phyloP scores from a whole-genome alignment of 2,888 invertebrate species.

The Pycnomerus fuliginosus region DNA sequence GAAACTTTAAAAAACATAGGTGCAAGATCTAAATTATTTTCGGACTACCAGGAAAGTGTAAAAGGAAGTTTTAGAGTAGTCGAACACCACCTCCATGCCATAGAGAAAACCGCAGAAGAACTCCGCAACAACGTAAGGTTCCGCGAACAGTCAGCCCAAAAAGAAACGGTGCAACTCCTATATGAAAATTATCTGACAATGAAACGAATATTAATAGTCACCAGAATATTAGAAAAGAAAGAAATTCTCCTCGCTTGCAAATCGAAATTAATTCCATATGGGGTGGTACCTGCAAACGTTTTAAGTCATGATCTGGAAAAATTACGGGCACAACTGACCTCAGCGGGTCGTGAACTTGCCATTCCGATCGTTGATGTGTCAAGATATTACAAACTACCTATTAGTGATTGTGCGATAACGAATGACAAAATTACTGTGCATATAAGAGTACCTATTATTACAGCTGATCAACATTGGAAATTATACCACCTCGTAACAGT shows the following conservation, averaged over 20 bases:
- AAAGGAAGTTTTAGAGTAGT: not conserved
- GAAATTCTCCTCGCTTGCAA: not conserved
- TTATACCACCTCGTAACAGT: conserved; percentile 1
- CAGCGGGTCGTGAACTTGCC: not conserved
- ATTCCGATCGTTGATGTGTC: not conserved
- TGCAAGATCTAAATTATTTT: not conserved
- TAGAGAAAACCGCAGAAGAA: not conserved
- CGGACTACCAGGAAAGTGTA: not conserved
- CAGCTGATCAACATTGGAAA: not conserved
- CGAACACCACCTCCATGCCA: not conserved
- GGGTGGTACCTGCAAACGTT: not conserved
- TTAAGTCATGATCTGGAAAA: no score
- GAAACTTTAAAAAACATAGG: not conserved
- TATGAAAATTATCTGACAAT: not conserved
- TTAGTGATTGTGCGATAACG: not conserved
- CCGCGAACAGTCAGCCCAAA: not conserved
- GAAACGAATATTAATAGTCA: not conserved
- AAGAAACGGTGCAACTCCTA: not conserved
- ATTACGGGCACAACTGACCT: no score
- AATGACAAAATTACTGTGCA: not conserved
- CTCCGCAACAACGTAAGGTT: not conserved
- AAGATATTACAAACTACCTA: conserved; percentile 1
- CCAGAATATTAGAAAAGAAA: not conserved
- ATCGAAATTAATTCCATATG: not conserved
- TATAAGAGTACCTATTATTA: not conserved